Evolutionary conservation across 2,888 invertebrate genomes (phyloP).

Genomic region (Monochamus alternatus): DNA sequence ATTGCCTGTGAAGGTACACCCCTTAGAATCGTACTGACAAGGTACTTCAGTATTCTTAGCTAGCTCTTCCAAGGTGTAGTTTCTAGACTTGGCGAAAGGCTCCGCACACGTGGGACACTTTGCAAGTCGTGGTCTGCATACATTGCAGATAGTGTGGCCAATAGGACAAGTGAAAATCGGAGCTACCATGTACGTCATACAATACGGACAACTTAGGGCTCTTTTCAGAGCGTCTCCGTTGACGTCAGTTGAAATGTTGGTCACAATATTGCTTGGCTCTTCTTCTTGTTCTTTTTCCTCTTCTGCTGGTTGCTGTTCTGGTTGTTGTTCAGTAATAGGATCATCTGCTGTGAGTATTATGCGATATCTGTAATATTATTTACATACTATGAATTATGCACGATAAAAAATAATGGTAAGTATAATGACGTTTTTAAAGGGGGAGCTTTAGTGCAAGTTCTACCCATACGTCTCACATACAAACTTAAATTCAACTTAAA

Average conservation of each 20-base stretch:
- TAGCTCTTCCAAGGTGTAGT: conserved; percentile 24
- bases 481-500: too few species aligned
- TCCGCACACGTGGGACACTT: conserved; percentile 28
- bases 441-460: too few species aligned
- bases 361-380: neutral
- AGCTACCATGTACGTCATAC: conserved; percentile 28
- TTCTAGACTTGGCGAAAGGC: conserved; percentile 20
- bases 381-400: too few species aligned
- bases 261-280: neutral
- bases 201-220: conserved; percentile 32
- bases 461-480: too few species aligned
- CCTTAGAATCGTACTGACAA: conserved; percentile 22
- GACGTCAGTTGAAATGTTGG: neutral
- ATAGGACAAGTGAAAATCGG: conserved; percentile 36
- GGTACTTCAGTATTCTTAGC: conserved; percentile 14
- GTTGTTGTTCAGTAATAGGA: neutral
- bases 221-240: neutral
- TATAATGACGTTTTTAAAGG: too few species aligned
- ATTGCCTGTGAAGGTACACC: conserved; percentile 28
- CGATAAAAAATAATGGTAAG: too few species aligned
- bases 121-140: conserved; percentile 19
- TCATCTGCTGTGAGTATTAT: neutral
- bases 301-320: neutral
- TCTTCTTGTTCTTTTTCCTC: conserved; percentile 1
- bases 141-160: conserved; percentile 32